Conservation (phyloP, 2,888 invertebrate species). For the Amiota communis region DNA sequence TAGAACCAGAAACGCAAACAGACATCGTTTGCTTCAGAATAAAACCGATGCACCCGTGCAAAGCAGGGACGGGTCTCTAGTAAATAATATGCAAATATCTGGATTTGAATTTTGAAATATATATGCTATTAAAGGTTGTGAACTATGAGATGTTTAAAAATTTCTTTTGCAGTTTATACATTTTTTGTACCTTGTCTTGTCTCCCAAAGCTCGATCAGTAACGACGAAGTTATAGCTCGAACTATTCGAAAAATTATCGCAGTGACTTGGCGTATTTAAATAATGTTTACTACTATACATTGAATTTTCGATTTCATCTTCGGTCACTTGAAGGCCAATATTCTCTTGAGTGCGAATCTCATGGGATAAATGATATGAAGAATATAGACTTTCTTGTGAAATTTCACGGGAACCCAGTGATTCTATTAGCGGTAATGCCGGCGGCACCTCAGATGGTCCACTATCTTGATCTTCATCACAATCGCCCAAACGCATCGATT, state of each 20-base stretch:
- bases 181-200: conserved; percentile 69
- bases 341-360: conserved; percentile 82
- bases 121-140: no score
- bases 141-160: no score
- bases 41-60: no score
- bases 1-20: no score
- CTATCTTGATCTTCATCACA: conserved; percentile 84
- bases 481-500: conserved; percentile 72
- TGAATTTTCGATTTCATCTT: conserved; percentile 92
- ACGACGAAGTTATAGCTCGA: conserved; percentile 40
- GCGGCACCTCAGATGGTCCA: conserved; percentile 87
- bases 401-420: conserved; percentile 87
- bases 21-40: no score
- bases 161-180: no score
- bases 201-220: conserved; percentile 72
- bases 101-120: no score
- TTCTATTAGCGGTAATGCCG: conserved; percentile 85
- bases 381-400: conserved; percentile 86
- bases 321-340: conserved; percentile 90
- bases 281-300: conserved; percentile 74
- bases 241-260: not conserved
- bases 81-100: no score
- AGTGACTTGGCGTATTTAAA: conserved; percentile 73
- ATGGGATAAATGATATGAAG: conserved; percentile 75
- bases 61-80: no score